These are phyloP conservation scores for Scelioninae gen. 1 DNA, from an alignment of 2,888 invertebrate species.

Conservation along the genomic window DNA sequence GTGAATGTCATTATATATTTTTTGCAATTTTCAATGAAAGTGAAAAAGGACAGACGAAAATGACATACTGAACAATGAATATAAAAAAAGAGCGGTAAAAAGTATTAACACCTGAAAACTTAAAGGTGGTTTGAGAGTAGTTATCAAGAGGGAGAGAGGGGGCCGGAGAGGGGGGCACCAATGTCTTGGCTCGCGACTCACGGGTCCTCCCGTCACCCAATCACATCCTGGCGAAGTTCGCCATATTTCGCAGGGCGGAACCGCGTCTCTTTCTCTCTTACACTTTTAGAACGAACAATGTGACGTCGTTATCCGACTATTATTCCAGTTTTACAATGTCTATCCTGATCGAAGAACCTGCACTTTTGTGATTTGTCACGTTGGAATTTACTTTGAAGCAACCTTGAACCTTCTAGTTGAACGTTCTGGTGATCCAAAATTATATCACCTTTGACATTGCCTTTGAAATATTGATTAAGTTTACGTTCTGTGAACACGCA, in stretches of 20 bases:
- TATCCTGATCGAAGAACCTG: constrained; percentile 23
- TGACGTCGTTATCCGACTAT: constrained; percentile 78
- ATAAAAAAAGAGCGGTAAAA: constrained; percentile 4
- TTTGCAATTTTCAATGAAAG: constrained; percentile 49
- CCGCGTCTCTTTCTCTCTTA: constrained; percentile 75
- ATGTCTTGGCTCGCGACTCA: constrained; percentile 83
- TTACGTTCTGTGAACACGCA: constrained; percentile 6
- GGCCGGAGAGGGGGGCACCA: constrained; percentile 79
- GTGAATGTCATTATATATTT: constrained; percentile 37
- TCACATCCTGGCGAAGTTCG: constrained; percentile 83
- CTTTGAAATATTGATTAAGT: constrained; percentile 26
- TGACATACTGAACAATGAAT: constrained; percentile 31
- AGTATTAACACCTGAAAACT: constrained; percentile 53
- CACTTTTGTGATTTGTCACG: constrained; percentile 32
- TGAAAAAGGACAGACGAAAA: constrained; percentile 28
- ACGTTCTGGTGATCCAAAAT: constrained; percentile 20
- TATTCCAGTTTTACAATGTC: constrained; percentile 79
- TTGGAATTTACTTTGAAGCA: constrained; percentile 17
- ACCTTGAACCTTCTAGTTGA: constrained; percentile 49
- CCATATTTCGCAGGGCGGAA: constrained; percentile 84
- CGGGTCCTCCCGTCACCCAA: constrained; percentile 84
- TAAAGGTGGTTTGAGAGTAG: constrained; percentile 72
- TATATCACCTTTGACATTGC: constrained; percentile 28
- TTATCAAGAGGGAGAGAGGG: constrained; percentile 77
- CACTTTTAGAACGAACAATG: constrained; percentile 72